A percentile compares a stretch with the other conserved stretches of the same genome.
Evolutionary conservation across 2,797 vertebrate species (phyloP).

Genomic region (Dipus sagitta): DNA sequence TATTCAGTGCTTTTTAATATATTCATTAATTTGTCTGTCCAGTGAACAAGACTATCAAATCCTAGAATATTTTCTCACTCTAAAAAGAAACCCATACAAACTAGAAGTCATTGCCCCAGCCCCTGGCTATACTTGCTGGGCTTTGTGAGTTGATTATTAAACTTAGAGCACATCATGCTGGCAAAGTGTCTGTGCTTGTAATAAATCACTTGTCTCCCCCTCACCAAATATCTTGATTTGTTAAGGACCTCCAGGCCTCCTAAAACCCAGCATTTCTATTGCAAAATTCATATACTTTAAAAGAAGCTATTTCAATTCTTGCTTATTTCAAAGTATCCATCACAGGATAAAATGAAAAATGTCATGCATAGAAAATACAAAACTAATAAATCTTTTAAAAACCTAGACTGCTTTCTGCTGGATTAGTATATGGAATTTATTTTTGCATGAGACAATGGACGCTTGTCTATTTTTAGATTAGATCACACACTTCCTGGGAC

Average conservation of each 20-base stretch:
- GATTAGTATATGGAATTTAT: slow-evolving; percentile 66
- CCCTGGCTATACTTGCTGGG: neutral
- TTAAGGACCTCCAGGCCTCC: neutral
- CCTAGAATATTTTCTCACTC: neutral
- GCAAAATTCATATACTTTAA: slow-evolving; percentile 47
- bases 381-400: slow-evolving; percentile 76
- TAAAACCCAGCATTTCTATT: neutral
- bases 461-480: slow-evolving; percentile 78
- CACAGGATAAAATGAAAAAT: slow-evolving; percentile 64
- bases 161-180: neutral
- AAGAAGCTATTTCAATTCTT: slow-evolving; percentile 60
- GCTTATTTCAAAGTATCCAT: slow-evolving; percentile 56
- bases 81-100: neutral
- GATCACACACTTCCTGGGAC: slow-evolving; percentile 69
- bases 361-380: slow-evolving; percentile 14
- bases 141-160: slow-evolving; percentile 31
- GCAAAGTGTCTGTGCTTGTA: neutral
- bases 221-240: slow-evolving; percentile 2
- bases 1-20: neutral
- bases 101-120: neutral
- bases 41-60: neutral
- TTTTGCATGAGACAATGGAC: slow-evolving; percentile 67
- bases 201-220: slow-evolving; percentile 23
- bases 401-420: slow-evolving; percentile 64
- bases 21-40: neutral